Base-by-base conservation (phyloP, 1,140 invertebrate genomes). In the Augochlora pura region DNA sequence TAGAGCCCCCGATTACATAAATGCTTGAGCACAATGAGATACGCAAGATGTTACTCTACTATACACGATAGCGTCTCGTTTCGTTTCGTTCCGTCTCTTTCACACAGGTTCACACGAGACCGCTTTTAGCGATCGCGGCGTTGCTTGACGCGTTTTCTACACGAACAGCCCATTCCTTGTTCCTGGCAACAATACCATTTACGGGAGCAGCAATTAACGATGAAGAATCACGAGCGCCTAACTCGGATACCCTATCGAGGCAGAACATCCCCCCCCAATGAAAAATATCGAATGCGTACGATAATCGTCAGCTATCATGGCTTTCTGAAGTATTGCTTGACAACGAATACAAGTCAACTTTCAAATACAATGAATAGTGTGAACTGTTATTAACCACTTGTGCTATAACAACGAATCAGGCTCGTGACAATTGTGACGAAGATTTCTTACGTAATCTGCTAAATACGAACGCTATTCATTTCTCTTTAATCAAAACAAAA, bases 1-100 rank as follows among this genome's bases (percentile, higher is more conserved):
- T 57, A 82, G 49, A 6, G 71, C 62, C 49, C 18, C 49, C 49
- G 59, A 81, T 83, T 83, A 83, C 66, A 66, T 67, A 76, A 80
- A 83, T 81, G 62, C 67, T 27, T 54, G 62, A 57, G 46, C 46
- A 69, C 79, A 77, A 81, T 67, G 49, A 71, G 54, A 80, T 52
- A 66, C 32, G 67, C 54, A 67, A 81, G 67, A 67, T 71, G 54
- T 81, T 74, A 66, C 39, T 82, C 69, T 77, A n/a, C n/a, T 23
- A n/a, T 10, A 57, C n/a, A 57, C 54, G 54, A 52, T 52, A 52
- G 49, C 49, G 49, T 52, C 49, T 52, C 49, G 49, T 52, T 52
- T 52, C 49, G 49, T 52, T 23, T 71, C 52, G 65, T 59, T 38
- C 68, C 42, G 39, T 39, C 52, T 3, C 23, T 59, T 67, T 76